phyloP scores from a whole-genome alignment of 2,797 vertebrate species.

The Otolemur crassicaudatus region DNA sequence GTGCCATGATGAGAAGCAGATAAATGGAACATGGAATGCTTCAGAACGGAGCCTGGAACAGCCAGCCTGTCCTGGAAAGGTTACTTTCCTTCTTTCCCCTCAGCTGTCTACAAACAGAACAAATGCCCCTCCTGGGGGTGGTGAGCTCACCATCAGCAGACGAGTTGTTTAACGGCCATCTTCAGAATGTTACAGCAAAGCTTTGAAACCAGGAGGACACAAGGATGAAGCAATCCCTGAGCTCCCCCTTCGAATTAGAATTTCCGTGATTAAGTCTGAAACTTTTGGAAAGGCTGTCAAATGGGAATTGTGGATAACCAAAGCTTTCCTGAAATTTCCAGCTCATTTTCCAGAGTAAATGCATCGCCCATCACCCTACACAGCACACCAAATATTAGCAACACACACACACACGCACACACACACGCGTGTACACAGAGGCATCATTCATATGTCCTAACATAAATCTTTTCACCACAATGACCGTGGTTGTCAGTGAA shows the following conservation, averaged over 20 bases:
- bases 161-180: conserved; percentile 7
- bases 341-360: conserved; percentile 77
- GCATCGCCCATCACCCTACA: conserved; percentile 33
- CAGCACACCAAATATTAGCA: conserved; percentile 71
- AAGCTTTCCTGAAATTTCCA: conserved; percentile 65
- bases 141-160: not conserved
- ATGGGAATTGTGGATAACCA: conserved; percentile 69
- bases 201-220: conserved; percentile 5
- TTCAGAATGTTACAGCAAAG: not conserved
- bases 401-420: not conserved
- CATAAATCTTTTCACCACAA: conserved; percentile 84
- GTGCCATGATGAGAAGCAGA: not conserved
- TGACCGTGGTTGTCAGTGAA: conserved; percentile 78
- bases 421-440: conserved; percentile 71
- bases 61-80: not conserved
- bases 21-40: not conserved
- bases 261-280: conserved; percentile 57
- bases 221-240: not conserved
- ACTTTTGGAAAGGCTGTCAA: conserved; percentile 56
- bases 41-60: not conserved
- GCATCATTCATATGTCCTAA: conserved; percentile 80
- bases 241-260: conserved; percentile 10
- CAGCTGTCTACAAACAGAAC: not conserved
- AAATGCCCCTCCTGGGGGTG: not conserved
- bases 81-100: not conserved